phyloP scores from a whole-genome alignment of 1,140 invertebrate species.

The Sweltsa coloradensis region DNA sequence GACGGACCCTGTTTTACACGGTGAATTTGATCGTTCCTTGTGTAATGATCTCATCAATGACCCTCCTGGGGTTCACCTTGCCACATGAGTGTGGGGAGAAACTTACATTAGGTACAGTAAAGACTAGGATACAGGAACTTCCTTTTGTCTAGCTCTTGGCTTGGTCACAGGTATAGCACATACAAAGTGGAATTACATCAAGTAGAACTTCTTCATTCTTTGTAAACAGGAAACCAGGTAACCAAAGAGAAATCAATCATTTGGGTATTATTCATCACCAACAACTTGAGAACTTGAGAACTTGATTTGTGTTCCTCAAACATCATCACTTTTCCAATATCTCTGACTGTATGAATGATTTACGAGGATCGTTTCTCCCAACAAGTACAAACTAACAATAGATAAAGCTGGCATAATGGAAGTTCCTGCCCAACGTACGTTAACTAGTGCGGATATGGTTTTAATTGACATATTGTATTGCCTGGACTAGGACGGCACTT shows the following conservation, averaged over 20 bases:
- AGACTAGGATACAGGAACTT: slow-evolving; percentile 15
- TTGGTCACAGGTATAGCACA: too few species aligned
- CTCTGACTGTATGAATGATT: too few species aligned
- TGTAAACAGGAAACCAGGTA: too few species aligned
- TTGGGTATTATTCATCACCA: too few species aligned
- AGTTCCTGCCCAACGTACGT: slow-evolving; percentile 2
- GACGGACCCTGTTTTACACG: slow-evolving; percentile 53
- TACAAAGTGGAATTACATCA: too few species aligned
- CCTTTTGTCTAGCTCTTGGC: slow-evolving; percentile 7
- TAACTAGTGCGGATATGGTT: slow-evolving; percentile 7
- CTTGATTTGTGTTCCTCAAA: too few species aligned
- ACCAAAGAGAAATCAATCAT: too few species aligned
- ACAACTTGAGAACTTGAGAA: too few species aligned
- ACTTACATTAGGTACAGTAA: slow-evolving; percentile 44
- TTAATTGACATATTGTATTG: slow-evolving; percentile 5
- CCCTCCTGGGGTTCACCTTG: slow-evolving; percentile 51
- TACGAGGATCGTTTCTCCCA: too few species aligned
- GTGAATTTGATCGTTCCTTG: slow-evolving; percentile 61
- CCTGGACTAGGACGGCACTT: slow-evolving; percentile 10
- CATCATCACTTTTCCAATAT: too few species aligned
- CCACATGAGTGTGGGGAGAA: slow-evolving; percentile 58
- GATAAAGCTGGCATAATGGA: slow-evolving; percentile 7
- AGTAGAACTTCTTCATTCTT: too few species aligned
- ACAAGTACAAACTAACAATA: too few species aligned
- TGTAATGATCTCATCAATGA: slow-evolving; percentile 53